These are phyloP conservation scores for Leptopilina syphax DNA, from an alignment of 2,888 invertebrate genomes.

Conservation along the genomic window DNA sequence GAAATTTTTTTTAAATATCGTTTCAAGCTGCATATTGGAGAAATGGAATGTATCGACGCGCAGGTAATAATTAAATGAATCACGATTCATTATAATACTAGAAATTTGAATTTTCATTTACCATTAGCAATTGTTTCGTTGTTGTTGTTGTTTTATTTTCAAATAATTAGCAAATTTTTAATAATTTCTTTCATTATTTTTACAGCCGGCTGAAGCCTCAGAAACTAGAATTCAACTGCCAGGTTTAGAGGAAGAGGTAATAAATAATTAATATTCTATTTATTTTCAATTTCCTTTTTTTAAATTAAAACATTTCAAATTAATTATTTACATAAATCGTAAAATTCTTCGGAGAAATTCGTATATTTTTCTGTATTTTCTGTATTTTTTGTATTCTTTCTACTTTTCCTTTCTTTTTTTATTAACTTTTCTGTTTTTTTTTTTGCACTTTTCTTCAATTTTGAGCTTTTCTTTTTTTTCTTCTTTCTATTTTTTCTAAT, in stretches of 20 bases:
- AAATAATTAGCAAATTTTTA: neutral
- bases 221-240: conserved; percentile 88
- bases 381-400: too few species aligned
- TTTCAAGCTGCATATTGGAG: conserved; percentile 80
- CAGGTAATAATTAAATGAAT: conserved; percentile 79
- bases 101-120: too few species aligned
- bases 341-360: too few species aligned
- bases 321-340: too few species aligned
- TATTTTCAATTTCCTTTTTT: neutral
- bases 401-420: too few species aligned
- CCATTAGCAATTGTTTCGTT: too few species aligned
- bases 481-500: too few species aligned
- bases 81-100: neutral
- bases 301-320: neutral
- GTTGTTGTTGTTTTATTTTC: too few species aligned
- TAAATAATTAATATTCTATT: conserved; percentile 42
- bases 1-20: conserved; percentile 64
- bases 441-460: too few species aligned
- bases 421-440: too few species aligned
- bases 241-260: conserved; percentile 81
- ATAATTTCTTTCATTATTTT: conserved; percentile 48
- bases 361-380: too few species aligned
- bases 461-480: too few species aligned
- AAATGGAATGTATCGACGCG: conserved; percentile 82
- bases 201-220: conserved; percentile 87